Base-by-base conservation (phyloP, 1,140 invertebrate genomes). In the Odontomachus brunneus region DNA sequence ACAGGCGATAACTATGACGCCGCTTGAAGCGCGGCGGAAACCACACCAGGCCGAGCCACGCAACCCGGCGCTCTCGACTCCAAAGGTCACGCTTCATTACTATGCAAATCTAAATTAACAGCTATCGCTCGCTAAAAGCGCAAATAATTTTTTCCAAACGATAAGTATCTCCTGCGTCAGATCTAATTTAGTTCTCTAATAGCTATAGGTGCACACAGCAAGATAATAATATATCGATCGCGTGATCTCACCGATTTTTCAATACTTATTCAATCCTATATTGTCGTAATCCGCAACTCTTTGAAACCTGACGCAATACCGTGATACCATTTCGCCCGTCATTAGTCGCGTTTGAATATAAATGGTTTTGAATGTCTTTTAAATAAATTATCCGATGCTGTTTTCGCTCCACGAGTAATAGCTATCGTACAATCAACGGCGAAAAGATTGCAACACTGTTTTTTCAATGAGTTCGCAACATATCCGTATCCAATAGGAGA, bases 1-100 rank as follows among this genome's bases (percentile, higher is more conserved):
- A 88, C 87, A 85, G 51, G 24, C 71, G 55, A 62, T 73, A 81
- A 67, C 67, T 62, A 55, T 33, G 67, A 73, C 15, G 62, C 38
- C 29, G 48, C 48, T 19, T 63, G 19, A 71, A 80, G 65, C 38
- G 38, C 65, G 24, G 38, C 24, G 65, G 29, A 22, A 69, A 57
- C 17, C 29, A 33, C 29, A 33, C 29, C 29, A 33, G 29, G 29
- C 29, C 29, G 29, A n/a, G n/a, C n/a, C 49, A 5, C 55, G 33
- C 49, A 19, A 67, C 55, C 75, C 19, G 17, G 51, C 33, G 38
- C 29, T 24, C 51, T 24, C 49, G 29, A 1, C 4, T 66, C 49
- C 51, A 80, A 71, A 71, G 53, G 63, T 17, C 33, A 57, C 22
- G 75, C 65, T 78, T 69, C 49, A 67, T 78, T 57, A 19, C 24